Conservation (phyloP, 2,113 vertebrate species). For the Eupsittula cactorum region DNA sequence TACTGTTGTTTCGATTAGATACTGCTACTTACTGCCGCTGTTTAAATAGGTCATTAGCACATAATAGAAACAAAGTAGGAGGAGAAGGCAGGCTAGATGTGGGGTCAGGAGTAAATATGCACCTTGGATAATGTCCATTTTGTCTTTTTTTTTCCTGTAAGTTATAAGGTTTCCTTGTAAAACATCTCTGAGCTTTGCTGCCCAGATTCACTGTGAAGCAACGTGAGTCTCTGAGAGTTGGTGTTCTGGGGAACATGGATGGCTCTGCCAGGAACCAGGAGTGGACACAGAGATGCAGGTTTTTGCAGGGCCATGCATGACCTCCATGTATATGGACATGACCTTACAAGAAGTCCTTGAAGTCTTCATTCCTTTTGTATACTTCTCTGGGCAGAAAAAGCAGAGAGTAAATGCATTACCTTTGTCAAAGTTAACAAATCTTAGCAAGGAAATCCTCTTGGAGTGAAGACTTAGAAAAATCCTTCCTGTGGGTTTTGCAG, state of each 20-base stretch:
- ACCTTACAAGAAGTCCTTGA: not conserved
- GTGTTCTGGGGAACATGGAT: not conserved
- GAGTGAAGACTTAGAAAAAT: constrained; percentile 2
- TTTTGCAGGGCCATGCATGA: not conserved
- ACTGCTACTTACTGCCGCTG: not conserved
- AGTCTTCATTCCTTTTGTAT: not conserved
- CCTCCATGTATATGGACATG: not conserved
- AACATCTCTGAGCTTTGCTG: not conserved
- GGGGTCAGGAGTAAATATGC: not conserved
- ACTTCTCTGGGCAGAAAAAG: not conserved
- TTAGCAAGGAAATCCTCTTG: constrained; percentile 11
- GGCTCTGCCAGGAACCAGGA: not conserved
- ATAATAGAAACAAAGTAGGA: not conserved
- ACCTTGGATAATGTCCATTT: not conserved
- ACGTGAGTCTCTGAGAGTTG: not conserved
- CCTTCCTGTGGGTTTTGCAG: not conserved
- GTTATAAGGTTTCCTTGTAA: not conserved
- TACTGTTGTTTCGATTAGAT: not conserved
- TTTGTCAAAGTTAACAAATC: not conserved
- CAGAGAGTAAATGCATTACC: not conserved
- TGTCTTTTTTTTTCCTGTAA: not conserved
- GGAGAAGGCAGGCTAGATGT: not conserved
- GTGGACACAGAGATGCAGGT: not conserved
- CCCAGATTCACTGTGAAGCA: not conserved
- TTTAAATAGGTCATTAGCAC: not conserved